Evolutionary conservation across 2,113 vertebrate species (phyloP), one percentile per base, ranked within the genome.

Genomic region (Otis tarda): DNA sequence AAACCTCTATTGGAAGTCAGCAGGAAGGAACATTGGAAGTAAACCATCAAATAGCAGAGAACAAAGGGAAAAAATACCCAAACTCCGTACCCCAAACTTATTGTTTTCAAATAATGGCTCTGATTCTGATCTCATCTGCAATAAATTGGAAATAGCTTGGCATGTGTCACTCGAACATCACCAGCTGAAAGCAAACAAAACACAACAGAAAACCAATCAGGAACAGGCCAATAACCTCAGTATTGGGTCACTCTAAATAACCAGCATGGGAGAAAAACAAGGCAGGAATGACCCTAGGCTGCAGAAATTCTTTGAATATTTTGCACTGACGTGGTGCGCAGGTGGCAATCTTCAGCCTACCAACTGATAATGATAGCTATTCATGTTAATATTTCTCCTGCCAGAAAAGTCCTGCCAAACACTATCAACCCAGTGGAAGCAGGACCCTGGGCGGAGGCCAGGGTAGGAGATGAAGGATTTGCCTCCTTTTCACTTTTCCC

Each of bases 1-100:
- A 95, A 95, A 71, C 28, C 39, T 86, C 67, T 88, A 45, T 28
- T 95, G 88, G 76, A 96, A 95, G 55, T 87, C 79, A 93, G 52
- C 8, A 3, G 33, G 63, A 91, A 90, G 27, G 68, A 91, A 68
- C 27, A 50, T 21, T 56, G 53, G 64, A 94, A 82, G 69, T 23
- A 91, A 94, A 87, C n/a, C 49, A 83, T 49, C 57, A 71, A 91
- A 90, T 11, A 90, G 19, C 52, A 86, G 45, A 88, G 33, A 89
- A 56, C 27, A 83, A 93, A 94, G 47, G 45, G 41, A 31, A 59
- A 90, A 94, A 78, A 61, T 21, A 45, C 37, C 8, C 31, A 31
- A 90, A 79, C 27, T 41, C 24, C 61, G 20, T 50, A 75, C 50
- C 12, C 53, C 25, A 61, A 70, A 83, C 16, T 50, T 80, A 47